These are phyloP conservation scores for Nemopilema nomurai DNA, from an alignment of 30 jellyfish, hydroid and myxozoan genomes.

Conservation along the genomic window DNA sequence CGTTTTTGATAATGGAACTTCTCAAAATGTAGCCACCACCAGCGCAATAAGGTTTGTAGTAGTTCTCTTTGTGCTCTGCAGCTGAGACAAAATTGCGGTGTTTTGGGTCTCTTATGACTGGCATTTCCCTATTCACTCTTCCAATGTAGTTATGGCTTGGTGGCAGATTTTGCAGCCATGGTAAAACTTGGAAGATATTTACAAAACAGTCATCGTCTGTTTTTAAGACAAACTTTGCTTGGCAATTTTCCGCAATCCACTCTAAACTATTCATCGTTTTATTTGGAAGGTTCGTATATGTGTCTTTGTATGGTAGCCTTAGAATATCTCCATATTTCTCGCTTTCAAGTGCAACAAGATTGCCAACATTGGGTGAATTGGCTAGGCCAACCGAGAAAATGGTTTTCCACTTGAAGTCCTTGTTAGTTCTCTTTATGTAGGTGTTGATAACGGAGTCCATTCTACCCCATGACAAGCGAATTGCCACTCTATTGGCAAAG, in stretches of 20 bases:
- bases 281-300: slow-evolving; percentile 80
- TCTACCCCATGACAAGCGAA: slow-evolving; percentile 90
- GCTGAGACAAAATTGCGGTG: slow-evolving; percentile 91
- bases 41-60: slow-evolving; percentile 85
- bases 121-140: slow-evolving; percentile 77
- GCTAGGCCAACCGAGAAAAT: slow-evolving; percentile 86
- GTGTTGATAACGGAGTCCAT: slow-evolving; percentile 70
- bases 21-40: slow-evolving; percentile 94
- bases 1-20: slow-evolving; percentile 66
- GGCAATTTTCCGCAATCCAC: slow-evolving; percentile 94
- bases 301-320: slow-evolving; percentile 81
- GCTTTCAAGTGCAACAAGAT: slow-evolving; percentile 62
- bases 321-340: slow-evolving; percentile 64
- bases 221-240: slow-evolving; percentile 76
- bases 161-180: slow-evolving; percentile 78
- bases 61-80: slow-evolving; percentile 73
- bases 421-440: not conserved
- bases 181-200: slow-evolving; percentile 54
- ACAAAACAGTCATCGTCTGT: slow-evolving; percentile 98
- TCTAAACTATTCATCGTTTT: slow-evolving; percentile 89
- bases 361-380: slow-evolving; percentile 51
- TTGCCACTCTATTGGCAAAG: slow-evolving; percentile 86
- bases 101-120: slow-evolving; percentile 92
- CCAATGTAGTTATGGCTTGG: slow-evolving; percentile 74
- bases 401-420: slow-evolving; percentile 62